phyloP scores from a whole-genome alignment of 2,888 invertebrate species.

The Arge pagana region DNA sequence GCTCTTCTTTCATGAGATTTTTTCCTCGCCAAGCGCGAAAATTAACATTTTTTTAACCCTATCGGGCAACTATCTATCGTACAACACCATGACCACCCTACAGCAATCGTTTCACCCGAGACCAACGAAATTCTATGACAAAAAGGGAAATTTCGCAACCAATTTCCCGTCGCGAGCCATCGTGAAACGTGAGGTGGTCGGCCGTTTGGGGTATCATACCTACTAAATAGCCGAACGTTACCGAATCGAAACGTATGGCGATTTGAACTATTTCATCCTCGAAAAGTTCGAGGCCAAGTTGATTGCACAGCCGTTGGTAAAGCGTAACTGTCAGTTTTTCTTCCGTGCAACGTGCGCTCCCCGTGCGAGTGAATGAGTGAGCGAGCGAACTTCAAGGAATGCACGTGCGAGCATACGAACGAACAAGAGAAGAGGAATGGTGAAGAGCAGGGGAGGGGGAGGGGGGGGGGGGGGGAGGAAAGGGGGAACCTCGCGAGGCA shows the following conservation, averaged over 20 bases:
- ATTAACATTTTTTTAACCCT: too few relatives aligned
- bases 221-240: neutral
- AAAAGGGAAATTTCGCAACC: too few relatives aligned
- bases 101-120: too few relatives aligned
- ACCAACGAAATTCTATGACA: too few relatives aligned
- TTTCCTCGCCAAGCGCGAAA: too few relatives aligned
- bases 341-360: neutral
- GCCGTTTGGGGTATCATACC: too few relatives aligned
- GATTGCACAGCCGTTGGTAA: constrained; percentile 1
- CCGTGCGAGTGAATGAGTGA: neutral
- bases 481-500: too few relatives aligned
- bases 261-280: neutral
- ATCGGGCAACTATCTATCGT: too few relatives aligned
- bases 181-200: too few relatives aligned
- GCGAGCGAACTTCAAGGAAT: neutral
- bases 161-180: too few relatives aligned
- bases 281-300: neutral
- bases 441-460: neutral
- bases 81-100: too few relatives aligned
- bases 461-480: neutral
- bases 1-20: too few relatives aligned
- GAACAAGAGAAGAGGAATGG: neutral
- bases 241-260: neutral
- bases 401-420: neutral
- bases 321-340: constrained; percentile 8